Conservation (phyloP, 64 coral and sea anemone genomes). For the Anthopleura sola region DNA sequence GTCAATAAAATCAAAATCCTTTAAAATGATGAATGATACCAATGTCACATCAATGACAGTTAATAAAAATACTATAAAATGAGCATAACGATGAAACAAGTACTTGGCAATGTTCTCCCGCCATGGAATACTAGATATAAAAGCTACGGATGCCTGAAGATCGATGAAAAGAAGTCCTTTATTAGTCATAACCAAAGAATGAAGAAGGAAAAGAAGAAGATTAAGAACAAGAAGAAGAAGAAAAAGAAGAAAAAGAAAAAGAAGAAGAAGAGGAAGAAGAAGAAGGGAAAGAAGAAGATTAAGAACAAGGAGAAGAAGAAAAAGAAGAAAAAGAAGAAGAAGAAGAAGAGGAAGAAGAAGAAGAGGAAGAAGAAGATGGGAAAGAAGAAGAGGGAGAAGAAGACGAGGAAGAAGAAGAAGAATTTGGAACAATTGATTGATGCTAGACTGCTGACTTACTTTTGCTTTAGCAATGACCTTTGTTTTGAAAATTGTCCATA, state of each 20-base stretch:
- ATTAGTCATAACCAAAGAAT: not conserved
- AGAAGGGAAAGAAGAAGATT: too few species aligned
- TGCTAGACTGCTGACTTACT: not conserved
- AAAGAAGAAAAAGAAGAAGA: too few species aligned
- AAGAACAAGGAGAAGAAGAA: too few species aligned
- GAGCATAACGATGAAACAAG: slow-evolving; percentile 19
- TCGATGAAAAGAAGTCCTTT: not conserved
- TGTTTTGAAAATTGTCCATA: slow-evolving; percentile 21
- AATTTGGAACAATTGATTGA: not conserved
- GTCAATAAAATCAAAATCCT: slow-evolving; percentile 4
- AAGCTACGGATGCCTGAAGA: not conserved
- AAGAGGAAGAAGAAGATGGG: too few species aligned
- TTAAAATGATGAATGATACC: not conserved
- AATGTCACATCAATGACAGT: not conserved
- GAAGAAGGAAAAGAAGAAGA: too few species aligned
- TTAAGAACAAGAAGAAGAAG: too few species aligned
- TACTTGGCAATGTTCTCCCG: not conserved
- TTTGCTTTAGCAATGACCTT: not conserved
- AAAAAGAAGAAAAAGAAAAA: too few species aligned
- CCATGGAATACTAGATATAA: not conserved
- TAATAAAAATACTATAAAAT: not conserved
- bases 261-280: too few species aligned
- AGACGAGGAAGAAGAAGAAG: too few species aligned
- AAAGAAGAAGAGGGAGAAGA: too few species aligned
- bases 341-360: too few species aligned